These are phyloP conservation scores for Crypturellus tataupa DNA, from an alignment of 2,797 vertebrate genomes.

Conservation along the genomic window DNA sequence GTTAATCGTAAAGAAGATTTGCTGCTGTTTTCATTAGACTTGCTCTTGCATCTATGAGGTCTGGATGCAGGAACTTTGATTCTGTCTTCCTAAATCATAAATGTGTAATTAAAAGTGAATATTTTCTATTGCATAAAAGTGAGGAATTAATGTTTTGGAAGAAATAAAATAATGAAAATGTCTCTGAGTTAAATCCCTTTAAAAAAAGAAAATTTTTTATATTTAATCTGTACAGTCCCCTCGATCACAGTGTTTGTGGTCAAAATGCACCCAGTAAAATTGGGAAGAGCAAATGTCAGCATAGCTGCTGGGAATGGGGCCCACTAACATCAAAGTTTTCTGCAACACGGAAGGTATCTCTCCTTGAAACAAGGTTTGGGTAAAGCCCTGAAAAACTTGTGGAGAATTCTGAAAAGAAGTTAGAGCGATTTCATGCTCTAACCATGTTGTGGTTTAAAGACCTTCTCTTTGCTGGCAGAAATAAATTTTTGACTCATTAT, in stretches of 20 bases:
- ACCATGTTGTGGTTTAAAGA: background rate
- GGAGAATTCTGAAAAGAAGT: background rate
- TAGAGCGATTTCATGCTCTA: background rate
- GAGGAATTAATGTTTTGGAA: background rate
- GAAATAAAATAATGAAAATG: background rate
- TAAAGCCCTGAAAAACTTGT: background rate
- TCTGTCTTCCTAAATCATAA: background rate
- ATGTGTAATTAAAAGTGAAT: background rate
- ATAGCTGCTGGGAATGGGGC: background rate
- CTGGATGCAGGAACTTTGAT: background rate
- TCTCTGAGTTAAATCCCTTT: background rate
- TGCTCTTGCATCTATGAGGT: no score
- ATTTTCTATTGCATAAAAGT: background rate
- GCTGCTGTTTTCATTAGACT: background rate
- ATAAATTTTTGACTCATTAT: background rate
- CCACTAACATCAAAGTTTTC: rapidly evolving
- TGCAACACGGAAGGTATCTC: background rate
- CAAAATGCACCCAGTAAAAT: background rate
- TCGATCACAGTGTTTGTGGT: background rate
- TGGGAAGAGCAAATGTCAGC: background rate
- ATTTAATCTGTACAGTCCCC: background rate
- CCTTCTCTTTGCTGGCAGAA: background rate
- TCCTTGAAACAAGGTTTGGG: background rate
- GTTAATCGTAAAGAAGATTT: background rate
- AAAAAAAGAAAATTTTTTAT: background rate